Percentiles rank a stretch among this genome's conserved stretches.
Evolutionary conservation across 37 sponge, comb jelly and placozoan species (phyloP).

Genomic region (Corticium candelabrum): DNA sequence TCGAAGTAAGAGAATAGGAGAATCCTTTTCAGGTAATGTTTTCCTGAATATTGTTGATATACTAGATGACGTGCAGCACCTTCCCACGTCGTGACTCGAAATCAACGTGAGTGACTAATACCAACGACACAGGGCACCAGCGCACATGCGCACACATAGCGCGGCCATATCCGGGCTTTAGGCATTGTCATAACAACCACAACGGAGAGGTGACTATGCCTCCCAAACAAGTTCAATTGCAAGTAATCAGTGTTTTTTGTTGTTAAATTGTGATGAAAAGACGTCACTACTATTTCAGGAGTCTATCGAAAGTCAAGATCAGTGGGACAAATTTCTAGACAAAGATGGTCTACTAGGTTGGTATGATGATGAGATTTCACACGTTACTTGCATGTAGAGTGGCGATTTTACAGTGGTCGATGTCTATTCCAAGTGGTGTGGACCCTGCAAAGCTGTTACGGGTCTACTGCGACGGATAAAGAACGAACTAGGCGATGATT

Average conservation of each 20-base stretch:
- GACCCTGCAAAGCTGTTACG: conserved; percentile 77
- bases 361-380: not conserved
- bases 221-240: conserved; percentile 64
- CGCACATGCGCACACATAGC: too few species aligned
- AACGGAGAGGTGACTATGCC: conserved; percentile 72
- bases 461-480: conserved; percentile 67
- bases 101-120: too few species aligned
- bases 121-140: too few species aligned
- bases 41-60: too few species aligned
- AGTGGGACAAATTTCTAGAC: conserved; percentile 49
- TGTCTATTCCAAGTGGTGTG: conserved; percentile 93
- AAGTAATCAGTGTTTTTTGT: conserved; percentile 26
- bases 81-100: too few species aligned
- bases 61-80: too few species aligned
- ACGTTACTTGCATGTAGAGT: not conserved
- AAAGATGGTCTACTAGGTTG: conserved; percentile 54
- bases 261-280: not conserved
- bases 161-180: too few species aligned
- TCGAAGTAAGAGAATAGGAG: too few species aligned
- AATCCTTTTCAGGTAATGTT: too few species aligned
- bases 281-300: not conserved
- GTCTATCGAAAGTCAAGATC: conserved; percentile 40
- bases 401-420: conserved; percentile 59
- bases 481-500: conserved; percentile 64
- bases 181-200: too few species aligned